phyloP scores from a whole-genome alignment of 2,888 invertebrate species.

The Allophyes oxyacanthae region DNA sequence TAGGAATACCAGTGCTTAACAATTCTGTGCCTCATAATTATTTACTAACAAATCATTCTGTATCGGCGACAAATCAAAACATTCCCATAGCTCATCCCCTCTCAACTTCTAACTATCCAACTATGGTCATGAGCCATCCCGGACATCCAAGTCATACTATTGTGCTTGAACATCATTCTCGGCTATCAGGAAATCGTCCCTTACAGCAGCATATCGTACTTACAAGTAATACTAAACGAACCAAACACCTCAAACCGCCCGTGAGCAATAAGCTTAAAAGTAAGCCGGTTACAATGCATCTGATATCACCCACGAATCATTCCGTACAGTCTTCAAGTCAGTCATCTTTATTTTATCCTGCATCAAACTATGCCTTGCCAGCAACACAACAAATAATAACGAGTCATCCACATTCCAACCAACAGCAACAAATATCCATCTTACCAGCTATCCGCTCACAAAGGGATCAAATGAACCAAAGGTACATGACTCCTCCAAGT shows the following conservation, averaged over 20 bases:
- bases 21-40: constrained; percentile 32
- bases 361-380: constrained; percentile 45
- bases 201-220: constrained; percentile 27
- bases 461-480: background rate
- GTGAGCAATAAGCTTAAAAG: constrained; percentile 39
- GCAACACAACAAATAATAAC: constrained; percentile 4
- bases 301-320: constrained; percentile 25
- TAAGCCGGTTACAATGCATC: constrained; percentile 40
- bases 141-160: constrained; percentile 43
- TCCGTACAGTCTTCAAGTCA: constrained; percentile 40
- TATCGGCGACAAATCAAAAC: constrained; percentile 16
- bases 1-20: constrained; percentile 50
- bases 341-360: constrained; percentile 34
- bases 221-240: constrained; percentile 30
- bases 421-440: constrained; percentile 22
- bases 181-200: constrained; percentile 20
- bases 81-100: constrained; percentile 33
- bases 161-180: constrained; percentile 26
- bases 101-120: constrained; percentile 49
- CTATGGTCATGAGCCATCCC: constrained; percentile 38
- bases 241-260: constrained; percentile 52
- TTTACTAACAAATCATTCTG: constrained; percentile 14
- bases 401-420: constrained; percentile 1
- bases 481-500: constrained; percentile 45
- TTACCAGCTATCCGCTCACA: constrained; percentile 1